Evolutionary conservation across 2,888 invertebrate genomes (phyloP).

Genomic region (Bugula neritina): DNA sequence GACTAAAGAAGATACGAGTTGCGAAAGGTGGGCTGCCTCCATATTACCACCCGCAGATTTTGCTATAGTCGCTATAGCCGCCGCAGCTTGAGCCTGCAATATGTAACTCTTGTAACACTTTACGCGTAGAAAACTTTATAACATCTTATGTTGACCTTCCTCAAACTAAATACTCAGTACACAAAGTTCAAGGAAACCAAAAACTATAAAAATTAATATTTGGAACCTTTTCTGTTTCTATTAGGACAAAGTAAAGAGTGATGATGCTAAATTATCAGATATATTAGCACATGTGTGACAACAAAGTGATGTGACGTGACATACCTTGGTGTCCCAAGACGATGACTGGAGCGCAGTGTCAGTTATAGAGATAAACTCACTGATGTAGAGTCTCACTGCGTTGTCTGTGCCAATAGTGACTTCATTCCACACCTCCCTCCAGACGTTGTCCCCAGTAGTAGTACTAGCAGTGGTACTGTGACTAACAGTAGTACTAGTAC

Average conservation of each 20-base stretch:
- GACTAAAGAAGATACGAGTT: conserved; percentile 64
- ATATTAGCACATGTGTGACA: too few relatives aligned
- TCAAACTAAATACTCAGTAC: too few relatives aligned
- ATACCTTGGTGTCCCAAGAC: conserved; percentile 74
- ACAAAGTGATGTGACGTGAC: too few relatives aligned
- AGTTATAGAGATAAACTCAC: conserved; percentile 66
- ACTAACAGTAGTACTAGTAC: neutral
- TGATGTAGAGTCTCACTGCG: conserved; percentile 71
- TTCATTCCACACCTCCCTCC: conserved; percentile 27
- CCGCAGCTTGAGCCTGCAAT: conserved; percentile 68
- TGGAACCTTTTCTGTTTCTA: too few relatives aligned
- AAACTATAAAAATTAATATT: too few relatives aligned
- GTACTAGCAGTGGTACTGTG: neutral
- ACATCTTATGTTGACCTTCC: too few relatives aligned
- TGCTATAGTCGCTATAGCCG: conserved; percentile 74
- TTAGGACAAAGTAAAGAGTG: too few relatives aligned
- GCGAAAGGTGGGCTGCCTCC: conserved; percentile 57
- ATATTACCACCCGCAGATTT: conserved; percentile 64
- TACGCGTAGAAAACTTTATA: too few relatives aligned
- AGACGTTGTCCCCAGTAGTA: conserved; percentile 7
- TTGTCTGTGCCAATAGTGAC: conserved; percentile 60
- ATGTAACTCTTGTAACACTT: too few relatives aligned
- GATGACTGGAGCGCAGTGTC: conserved; percentile 71
- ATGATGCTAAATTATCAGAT: too few relatives aligned
- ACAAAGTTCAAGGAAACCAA: too few relatives aligned